Conservation (phyloP, 1,140 invertebrate genomes). For the Trachelipus rathkii region DNA sequence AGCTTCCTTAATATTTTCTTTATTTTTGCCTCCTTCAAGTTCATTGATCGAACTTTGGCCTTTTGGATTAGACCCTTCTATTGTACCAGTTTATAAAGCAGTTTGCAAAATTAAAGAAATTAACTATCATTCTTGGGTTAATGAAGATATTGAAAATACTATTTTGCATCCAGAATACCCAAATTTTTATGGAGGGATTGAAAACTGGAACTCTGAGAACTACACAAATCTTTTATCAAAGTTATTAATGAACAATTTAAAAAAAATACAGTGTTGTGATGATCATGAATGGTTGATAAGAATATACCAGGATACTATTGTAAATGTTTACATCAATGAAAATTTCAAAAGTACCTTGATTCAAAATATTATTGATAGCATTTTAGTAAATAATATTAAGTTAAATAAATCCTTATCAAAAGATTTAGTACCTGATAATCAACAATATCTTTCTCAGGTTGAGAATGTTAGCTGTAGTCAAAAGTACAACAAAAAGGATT, state of each 20-base stretch:
- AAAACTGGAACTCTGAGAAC: not conserved
- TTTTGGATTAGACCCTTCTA: not conserved
- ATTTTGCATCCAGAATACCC: not conserved
- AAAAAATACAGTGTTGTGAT: not conserved
- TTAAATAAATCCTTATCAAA: not conserved
- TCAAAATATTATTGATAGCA: constrained; percentile 3
- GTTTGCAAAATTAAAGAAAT: not conserved
- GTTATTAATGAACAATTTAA: not conserved
- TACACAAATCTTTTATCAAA: not conserved
- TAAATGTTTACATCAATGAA: not conserved
- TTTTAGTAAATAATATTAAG: not conserved
- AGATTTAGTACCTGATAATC: not conserved
- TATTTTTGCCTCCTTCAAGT: not conserved
- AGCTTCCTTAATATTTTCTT: not conserved
- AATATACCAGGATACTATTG: not conserved
- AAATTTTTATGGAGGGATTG: not conserved
- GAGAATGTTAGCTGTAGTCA: not conserved
- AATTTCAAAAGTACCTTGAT: not conserved
- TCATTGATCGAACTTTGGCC: not conserved
- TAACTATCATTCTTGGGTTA: not conserved
- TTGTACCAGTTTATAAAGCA: not conserved
- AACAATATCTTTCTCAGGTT: not conserved
- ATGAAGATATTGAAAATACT: not conserved
- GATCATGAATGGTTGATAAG: not conserved
- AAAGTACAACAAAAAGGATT: not conserved